A percentile compares a stretch with the other conserved stretches of the same genome.
These are phyloP conservation scores for Drosophila albomicans DNA, from an alignment of 1,140 invertebrate species.

Conservation along the genomic window DNA sequence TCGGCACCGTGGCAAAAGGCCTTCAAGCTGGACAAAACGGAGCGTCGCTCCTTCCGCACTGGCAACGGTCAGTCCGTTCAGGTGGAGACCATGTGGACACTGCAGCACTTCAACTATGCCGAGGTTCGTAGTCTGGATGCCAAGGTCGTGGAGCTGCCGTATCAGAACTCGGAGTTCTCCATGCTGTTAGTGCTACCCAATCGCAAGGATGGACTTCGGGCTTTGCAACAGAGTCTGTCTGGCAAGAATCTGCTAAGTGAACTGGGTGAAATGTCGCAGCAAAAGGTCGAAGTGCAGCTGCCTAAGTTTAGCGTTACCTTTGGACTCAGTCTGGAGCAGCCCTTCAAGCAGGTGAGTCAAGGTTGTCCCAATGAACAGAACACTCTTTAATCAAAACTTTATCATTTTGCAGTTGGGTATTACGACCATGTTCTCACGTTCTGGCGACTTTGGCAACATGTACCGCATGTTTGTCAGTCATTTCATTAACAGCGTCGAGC, in stretches of 20 bases:
- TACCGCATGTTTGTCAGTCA: constrained; percentile 87
- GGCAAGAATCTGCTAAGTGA: constrained; percentile 81
- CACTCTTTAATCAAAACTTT: too few relatives aligned
- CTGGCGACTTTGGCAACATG: constrained; percentile 87
- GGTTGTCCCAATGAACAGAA: too few relatives aligned
- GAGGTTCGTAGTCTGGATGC: constrained; percentile 72
- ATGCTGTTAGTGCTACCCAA: constrained; percentile 78
- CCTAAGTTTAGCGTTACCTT: constrained; percentile 89
- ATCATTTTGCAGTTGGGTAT: constrained; percentile 86
- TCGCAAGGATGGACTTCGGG: constrained; percentile 71
- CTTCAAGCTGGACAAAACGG: constrained; percentile 68
- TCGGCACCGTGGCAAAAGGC: constrained; percentile 77
- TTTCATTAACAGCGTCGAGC: constrained; percentile 85
- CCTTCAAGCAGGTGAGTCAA: constrained; percentile 85
- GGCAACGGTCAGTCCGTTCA: constrained; percentile 66
- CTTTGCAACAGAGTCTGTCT: constrained; percentile 70
- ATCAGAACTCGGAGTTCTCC: constrained; percentile 74
- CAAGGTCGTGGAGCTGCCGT: constrained; percentile 77
- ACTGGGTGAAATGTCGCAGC: constrained; percentile 62
- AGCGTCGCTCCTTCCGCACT: constrained; percentile 63
- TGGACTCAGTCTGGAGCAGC: constrained; percentile 85
- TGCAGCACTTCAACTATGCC: constrained; percentile 76
- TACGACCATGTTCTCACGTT: constrained; percentile 86
- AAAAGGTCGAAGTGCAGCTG: constrained; percentile 85
- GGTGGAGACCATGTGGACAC: constrained; percentile 80